Evolutionary conservation across 2,797 vertebrate species (phyloP).

Genomic region (Apodemus agrarius): DNA sequence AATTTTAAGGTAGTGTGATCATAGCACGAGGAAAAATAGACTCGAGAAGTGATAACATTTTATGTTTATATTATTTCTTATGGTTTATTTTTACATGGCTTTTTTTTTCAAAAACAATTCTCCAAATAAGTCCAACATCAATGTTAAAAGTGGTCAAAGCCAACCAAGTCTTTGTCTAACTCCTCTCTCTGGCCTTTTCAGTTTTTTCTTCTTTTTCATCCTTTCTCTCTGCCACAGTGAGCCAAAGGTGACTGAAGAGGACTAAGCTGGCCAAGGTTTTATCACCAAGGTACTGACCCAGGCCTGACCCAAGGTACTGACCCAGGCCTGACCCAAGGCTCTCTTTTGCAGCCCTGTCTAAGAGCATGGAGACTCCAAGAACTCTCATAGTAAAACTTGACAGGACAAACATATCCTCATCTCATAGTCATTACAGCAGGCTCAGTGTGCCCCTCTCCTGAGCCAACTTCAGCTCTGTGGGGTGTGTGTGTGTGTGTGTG

Average conservation of each 20-base stretch:
- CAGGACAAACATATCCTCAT: background rate
- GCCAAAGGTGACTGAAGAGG: background rate
- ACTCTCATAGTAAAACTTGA: background rate
- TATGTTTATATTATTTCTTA: background rate
- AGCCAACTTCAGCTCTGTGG: background rate
- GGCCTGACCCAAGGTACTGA: background rate
- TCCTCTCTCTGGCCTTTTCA: background rate
- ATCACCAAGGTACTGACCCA: background rate
- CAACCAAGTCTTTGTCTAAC: background rate
- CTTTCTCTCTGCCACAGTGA: background rate
- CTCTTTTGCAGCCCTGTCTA: background rate
- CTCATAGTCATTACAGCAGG: background rate
- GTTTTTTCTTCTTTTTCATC: background rate
- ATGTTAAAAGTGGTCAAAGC: background rate
- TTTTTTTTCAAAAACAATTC: constrained; percentile 33
- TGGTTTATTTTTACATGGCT: background rate
- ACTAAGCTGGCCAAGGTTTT: background rate
- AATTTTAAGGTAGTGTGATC: background rate
- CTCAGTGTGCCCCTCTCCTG: background rate
- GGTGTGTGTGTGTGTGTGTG: no score
- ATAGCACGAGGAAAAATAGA: background rate
- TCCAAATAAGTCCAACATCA: background rate
- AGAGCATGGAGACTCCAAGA: background rate
- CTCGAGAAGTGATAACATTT: background rate
- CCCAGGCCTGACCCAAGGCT: background rate